Evolutionary conservation across 2,113 vertebrate species (phyloP), one percentile per base, ranked within the genome.

Genomic region (Chrysochloris asiatica): DNA sequence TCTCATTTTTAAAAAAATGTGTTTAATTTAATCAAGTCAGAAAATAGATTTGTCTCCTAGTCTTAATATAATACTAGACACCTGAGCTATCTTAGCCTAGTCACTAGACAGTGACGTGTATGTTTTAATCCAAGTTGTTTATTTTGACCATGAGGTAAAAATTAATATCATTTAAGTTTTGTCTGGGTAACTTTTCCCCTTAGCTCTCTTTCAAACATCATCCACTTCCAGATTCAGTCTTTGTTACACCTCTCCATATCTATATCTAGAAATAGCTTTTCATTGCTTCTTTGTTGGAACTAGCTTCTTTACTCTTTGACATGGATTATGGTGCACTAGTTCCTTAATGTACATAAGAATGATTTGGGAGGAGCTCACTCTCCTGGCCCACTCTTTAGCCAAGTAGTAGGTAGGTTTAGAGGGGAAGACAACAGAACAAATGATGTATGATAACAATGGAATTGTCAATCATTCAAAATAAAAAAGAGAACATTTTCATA

Each of bases 11-110:
- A 38, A 4, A 52, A n/a, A 47, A 36, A 80, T n/a, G 41, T 71
- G 79, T 88, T 92, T 89, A 41, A 48, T 95, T 91, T 80, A 91
- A 83, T 86, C 84, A 87, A 75, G 61, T 73, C 72, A 93, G 67
- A 78, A 93, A 91, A 93, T 78, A 93, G 33, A 89, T 88, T 13
- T 77, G 47, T 30, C 67, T 76, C 77, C 45, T 30, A 33, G 56
- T 73, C 17, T 87, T 56, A 73, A 9, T n/a, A 52, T 11, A 90
- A 86, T 26, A 21, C 33, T 61, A 93, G 83, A 91, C 77, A 91
- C 73, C 84, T 86, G 45, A 11, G 67, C 83, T 94, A 54, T 77
- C 80, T 95, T 90, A 86, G 21, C 33, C 38, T 65, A 30, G 21
- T 89, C 48, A 50, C 50, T 45, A 48, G 67, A 21, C 28, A 47